Base-by-base conservation (phyloP, 1,140 invertebrate genomes). In the Pogonomyrmex barbatus region DNA sequence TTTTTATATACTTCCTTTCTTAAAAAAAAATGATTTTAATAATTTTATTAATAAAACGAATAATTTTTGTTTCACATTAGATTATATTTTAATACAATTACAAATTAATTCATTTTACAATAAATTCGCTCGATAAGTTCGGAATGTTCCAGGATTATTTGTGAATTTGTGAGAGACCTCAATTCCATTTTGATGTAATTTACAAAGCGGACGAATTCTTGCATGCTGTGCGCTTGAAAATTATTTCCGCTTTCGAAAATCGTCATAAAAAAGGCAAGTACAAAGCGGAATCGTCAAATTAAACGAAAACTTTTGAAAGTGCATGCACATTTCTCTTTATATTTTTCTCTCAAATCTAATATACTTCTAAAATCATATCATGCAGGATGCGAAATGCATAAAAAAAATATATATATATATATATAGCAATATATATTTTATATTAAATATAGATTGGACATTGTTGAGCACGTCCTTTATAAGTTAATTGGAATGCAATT, bases 51-150 rank as follows among this genome's bases (percentile, higher is more conserved):
- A 2, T 33, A 45, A 9, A 60, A 73, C 30, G 17, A 47, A 12
- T 30, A 75, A 50, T 75, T 47, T 39, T 50, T 17, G 30, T 50
- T 83, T 24, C 17, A 58, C 30, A n/a, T 79, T 88, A 89, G 63
- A 85, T 70, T 87, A 87, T 90, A 89, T 89, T 67, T 87, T 79
- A 42, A 4, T 63, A 88, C 70, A 87, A 87, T 90, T 87, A 76
- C 62, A 54, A 70, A 67, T 79, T 89, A 75, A 89, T 89, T 77
- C 68, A 82, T 81, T 89, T 83, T 79, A 73, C 73, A 60, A 89
- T 73, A 89, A 90, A 87, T 90, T 90, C 82, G 85, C 67, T 89
- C 62, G 62, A 89, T 81, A 52, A 24, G 50, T 36, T 60, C 39
- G 17, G 17, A 65, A 52, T 63, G 58, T 67, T 56, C 33, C 85